phyloP scores from a whole-genome alignment of 2,888 invertebrate species.

The Nipponacmea schrenckii region DNA sequence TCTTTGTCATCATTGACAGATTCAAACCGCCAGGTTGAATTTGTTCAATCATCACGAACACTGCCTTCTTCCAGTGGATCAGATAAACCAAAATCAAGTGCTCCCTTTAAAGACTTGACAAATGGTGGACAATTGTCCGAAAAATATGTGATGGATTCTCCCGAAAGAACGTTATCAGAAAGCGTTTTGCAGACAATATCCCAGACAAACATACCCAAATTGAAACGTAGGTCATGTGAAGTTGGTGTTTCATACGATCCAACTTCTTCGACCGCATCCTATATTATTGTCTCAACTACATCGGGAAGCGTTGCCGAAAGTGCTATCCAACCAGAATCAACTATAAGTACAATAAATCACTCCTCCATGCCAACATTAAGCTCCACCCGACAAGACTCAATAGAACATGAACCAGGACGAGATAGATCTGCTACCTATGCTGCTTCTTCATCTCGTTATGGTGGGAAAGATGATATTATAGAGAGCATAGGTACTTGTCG shows the following conservation, averaged over 20 bases:
- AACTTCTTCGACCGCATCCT: slow-evolving; percentile 11
- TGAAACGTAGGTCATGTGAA: slow-evolving; percentile 20
- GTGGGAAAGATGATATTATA: neutral
- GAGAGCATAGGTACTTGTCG: slow-evolving; percentile 19
- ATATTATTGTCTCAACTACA: slow-evolving; percentile 12
- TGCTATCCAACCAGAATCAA: slow-evolving; percentile 43
- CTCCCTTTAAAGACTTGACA: slow-evolving; percentile 52
- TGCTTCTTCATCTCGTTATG: slow-evolving; percentile 13
- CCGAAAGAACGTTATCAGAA: slow-evolving; percentile 39
- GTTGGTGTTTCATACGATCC: slow-evolving; percentile 12
- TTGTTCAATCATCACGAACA: slow-evolving; percentile 51
- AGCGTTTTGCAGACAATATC: slow-evolving; percentile 25
- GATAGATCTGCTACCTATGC: slow-evolving; percentile 41
- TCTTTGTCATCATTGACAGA: slow-evolving; percentile 44
- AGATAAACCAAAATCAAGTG: slow-evolving; percentile 29
- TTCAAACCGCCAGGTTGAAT: slow-evolving; percentile 49
- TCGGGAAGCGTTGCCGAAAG: slow-evolving; percentile 17
- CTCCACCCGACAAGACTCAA: slow-evolving; percentile 25
- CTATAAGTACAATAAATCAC: slow-evolving; percentile 44
- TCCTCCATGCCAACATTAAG: slow-evolving; percentile 51
- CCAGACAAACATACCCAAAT: slow-evolving; percentile 6
- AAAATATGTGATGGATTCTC: slow-evolving; percentile 35
- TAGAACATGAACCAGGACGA: slow-evolving; percentile 28
- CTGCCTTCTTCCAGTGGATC: slow-evolving; percentile 50
- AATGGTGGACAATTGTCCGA: slow-evolving; percentile 53